phyloP scores from a whole-genome alignment of 2,113 vertebrate species.

The Paraplagusia blochii region DNA sequence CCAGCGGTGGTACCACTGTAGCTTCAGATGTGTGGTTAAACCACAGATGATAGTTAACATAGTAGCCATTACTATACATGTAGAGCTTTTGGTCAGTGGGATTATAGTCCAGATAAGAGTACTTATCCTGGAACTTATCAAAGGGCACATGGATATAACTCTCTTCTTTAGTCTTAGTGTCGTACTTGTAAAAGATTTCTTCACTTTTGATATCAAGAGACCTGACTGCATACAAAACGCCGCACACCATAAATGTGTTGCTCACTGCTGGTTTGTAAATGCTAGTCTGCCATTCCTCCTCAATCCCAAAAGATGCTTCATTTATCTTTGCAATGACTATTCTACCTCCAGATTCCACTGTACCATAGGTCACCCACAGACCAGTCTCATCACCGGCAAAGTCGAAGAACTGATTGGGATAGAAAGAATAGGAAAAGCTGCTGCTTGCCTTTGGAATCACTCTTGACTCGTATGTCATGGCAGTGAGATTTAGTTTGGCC shows the following conservation, averaged over 20 bases:
- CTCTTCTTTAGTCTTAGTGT: constrained; percentile 68
- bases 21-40: constrained; percentile 54
- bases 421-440: constrained; percentile 64
- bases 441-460: constrained; percentile 53
- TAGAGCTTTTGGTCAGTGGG: constrained; percentile 78
- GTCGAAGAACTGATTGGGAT: constrained; percentile 60
- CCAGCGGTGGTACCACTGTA: constrained; percentile 6
- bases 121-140: constrained; percentile 71
- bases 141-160: constrained; percentile 60
- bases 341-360: constrained; percentile 61
- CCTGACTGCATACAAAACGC: constrained; percentile 71
- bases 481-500: constrained; percentile 67
- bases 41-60: constrained; percentile 64
- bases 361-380: constrained; percentile 75
- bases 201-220: constrained; percentile 65
- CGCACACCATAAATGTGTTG: constrained; percentile 78
- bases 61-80: constrained; percentile 74
- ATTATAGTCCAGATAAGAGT: constrained; percentile 75
- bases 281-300: constrained; percentile 70
- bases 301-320: constrained; percentile 60
- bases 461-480: constrained; percentile 39
- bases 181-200: constrained; percentile 78
- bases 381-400: constrained; percentile 77
- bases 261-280: constrained; percentile 67
- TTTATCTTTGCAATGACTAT: constrained; percentile 72